phyloP scores from a whole-genome alignment of 2,888 invertebrate species.

The Trachelus tabidus region DNA sequence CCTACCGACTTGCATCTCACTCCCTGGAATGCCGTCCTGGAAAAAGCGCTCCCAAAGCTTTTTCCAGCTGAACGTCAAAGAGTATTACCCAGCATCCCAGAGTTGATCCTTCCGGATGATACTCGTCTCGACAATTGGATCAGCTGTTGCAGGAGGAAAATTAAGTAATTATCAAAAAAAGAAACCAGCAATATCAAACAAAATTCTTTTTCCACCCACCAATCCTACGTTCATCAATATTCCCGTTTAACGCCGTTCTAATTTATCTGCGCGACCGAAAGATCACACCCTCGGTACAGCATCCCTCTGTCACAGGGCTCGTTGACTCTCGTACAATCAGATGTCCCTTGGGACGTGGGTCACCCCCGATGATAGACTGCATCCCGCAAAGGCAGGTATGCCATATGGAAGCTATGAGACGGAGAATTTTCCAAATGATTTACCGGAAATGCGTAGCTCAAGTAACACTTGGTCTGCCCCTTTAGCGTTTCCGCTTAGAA shows the following conservation, averaged over 20 bases:
- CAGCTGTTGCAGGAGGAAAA: not conserved
- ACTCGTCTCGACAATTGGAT: not conserved
- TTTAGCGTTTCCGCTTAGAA: not conserved
- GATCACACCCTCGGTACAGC: not conserved
- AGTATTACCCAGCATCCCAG: not conserved
- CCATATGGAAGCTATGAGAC: not conserved
- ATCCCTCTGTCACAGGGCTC: not conserved
- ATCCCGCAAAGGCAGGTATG: not conserved
- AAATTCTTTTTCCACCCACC: not conserved
- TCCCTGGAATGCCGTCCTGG: not conserved
- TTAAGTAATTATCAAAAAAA: not conserved
- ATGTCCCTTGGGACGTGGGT: not conserved
- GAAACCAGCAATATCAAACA: not conserved
- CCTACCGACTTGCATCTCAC: not conserved
- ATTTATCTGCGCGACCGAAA: not conserved
- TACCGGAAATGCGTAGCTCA: slow-evolving; percentile 41
- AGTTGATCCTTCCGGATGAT: not conserved
- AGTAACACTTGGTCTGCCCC: slow-evolving; percentile 28
- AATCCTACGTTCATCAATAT: not conserved
- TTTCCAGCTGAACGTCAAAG: not conserved
- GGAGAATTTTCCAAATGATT: slow-evolving; percentile 48
- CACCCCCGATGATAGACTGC: not conserved
- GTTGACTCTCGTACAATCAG: not conserved
- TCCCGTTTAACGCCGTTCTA: not conserved
- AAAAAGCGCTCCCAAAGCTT: not conserved